phyloP scores from a whole-genome alignment of 2,113 vertebrate species.

The Hoplias malabaricus region DNA sequence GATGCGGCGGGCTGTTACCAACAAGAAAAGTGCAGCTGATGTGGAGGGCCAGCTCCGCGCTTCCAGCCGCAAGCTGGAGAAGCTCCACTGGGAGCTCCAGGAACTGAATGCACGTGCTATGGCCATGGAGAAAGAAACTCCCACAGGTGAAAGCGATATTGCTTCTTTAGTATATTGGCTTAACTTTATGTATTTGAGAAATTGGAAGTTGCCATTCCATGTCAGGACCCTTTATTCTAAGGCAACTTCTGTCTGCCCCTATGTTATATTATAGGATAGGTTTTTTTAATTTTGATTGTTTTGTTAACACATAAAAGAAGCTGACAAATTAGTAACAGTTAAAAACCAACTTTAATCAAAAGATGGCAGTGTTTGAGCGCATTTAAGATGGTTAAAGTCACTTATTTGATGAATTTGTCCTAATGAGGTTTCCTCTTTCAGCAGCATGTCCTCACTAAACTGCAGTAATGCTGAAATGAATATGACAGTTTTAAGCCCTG shows the following conservation, averaged over 20 bases:
- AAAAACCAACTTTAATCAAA: not conserved
- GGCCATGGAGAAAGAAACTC: slow-evolving; percentile 63
- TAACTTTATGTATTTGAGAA: not conserved
- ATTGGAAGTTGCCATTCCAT: not conserved
- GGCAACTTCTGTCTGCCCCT: too few species aligned
- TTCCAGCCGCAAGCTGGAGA: slow-evolving; percentile 71
- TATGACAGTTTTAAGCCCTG: too few species aligned
- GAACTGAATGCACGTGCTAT: slow-evolving; percentile 75
- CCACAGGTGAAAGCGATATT: slow-evolving; percentile 51
- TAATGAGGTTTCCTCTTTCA: too few species aligned
- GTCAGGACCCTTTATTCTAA: too few species aligned
- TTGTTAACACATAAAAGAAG: not conserved
- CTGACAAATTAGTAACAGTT: not conserved
- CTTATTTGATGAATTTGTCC: not conserved
- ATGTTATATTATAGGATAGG: too few species aligned
- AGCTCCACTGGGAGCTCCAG: slow-evolving; percentile 73
- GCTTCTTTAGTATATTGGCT: not conserved
- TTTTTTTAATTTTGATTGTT: too few species aligned
- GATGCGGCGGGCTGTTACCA: slow-evolving; percentile 69
- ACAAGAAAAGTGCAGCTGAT: slow-evolving; percentile 68
- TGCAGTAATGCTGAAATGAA: too few species aligned
- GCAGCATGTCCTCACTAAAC: too few species aligned
- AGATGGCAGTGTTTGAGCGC: not conserved
- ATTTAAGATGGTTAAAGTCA: not conserved
- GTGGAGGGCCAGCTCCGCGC: slow-evolving; percentile 73